Evolutionary conservation across 1,140 invertebrate genomes (phyloP), one percentile per base, ranked within the genome.

Genomic region (Dreissena polymorpha): DNA sequence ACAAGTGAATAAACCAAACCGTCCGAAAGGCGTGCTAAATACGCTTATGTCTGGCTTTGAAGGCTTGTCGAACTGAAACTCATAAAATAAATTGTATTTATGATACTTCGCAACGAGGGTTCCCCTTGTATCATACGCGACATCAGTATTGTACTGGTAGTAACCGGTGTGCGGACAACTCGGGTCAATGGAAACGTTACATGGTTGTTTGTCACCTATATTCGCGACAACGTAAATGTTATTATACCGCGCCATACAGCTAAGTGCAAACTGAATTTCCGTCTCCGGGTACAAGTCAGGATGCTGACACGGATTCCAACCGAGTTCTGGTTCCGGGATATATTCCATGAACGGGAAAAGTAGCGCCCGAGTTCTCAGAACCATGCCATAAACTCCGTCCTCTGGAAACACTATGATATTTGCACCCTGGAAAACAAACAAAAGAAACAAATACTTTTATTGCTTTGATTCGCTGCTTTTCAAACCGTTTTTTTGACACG

Each of bases 361-460:
- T 8, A 68, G 69, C 10, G 63, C 60, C n/a, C n/a, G n/a, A 27
- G 82, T 53, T 10, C 27, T 85, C 63, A 88, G 84, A 2, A 51
- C 55, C 29, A 77, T 63, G 18, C 87, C 88, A 12, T 93, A 94
- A 12, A 96, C 86, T 14, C 95, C 95, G 88, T 94, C 94, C 92
- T 98, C 97, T 0, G 97, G 97, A 89, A 97, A 97, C 0, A 98
- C 96, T 6, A 98, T 94, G 21, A 98, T 97, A 84, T 97, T 95
- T 0, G 94, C 95, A 71, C 93, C 91, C 95, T 96, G 81, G n/a
- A n/a, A n/a, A n/a, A n/a, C n/a, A n/a, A n/a, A n/a, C n/a, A n/a
- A n/a, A n/a, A n/a, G n/a, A n/a, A n/a, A n/a, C n/a, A n/a, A n/a
- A n/a, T n/a, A n/a, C n/a, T n/a, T n/a, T n/a, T n/a, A n/a, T n/a